Percentiles rank a stretch among this genome's conserved stretches.
Conservation (phyloP, 2,113 vertebrate species). For the Oophaga pumilio region DNA sequence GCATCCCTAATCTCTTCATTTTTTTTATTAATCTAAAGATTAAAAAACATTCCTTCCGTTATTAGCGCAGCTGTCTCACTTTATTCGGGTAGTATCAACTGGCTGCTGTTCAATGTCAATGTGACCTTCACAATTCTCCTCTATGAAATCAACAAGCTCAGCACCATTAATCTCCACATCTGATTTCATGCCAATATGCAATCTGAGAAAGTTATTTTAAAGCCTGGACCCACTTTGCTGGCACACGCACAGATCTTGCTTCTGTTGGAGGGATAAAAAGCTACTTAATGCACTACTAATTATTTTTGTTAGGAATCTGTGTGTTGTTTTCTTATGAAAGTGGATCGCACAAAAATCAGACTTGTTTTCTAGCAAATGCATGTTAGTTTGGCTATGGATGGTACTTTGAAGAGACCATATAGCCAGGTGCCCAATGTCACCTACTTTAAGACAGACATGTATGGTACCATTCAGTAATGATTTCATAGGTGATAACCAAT, state of each 20-base stretch:
- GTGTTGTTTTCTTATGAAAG: neutral
- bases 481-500: neutral
- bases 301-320: neutral
- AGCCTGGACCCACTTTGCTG: neutral
- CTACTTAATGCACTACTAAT: neutral
- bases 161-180: conserved; percentile 31
- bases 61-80: neutral
- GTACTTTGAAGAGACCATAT: neutral
- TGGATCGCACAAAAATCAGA: neutral
- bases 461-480: neutral
- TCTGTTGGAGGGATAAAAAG: conserved; percentile 30
- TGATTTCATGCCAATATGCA: conserved; percentile 23
- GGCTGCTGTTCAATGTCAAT: neutral
- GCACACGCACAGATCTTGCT: neutral
- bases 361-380: neutral
- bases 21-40: neutral
- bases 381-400: neutral
- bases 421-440: neutral
- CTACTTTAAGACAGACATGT: neutral
- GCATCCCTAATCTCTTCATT: neutral
- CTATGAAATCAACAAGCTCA: conserved; percentile 39
- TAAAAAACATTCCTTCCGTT: conserved; percentile 4
- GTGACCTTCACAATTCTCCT: conserved; percentile 33
- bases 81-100: neutral
- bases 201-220: conserved; percentile 36